Evolutionary conservation across 92 coral and sea anemone genomes (phyloP).

Genomic region (Zoanthus sansibaricus): DNA sequence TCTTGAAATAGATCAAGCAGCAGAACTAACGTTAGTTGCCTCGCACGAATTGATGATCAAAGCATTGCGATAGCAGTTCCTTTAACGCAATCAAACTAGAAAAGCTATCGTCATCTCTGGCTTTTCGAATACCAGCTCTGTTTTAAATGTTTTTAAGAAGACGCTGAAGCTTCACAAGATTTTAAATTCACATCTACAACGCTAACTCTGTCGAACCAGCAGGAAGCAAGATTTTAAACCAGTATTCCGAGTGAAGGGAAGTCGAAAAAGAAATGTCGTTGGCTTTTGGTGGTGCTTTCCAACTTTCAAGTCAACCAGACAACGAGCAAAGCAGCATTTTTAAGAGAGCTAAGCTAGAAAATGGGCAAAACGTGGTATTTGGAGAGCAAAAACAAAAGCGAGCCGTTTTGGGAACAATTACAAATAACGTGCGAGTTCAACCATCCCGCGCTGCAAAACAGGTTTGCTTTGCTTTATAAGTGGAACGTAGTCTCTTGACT

Average conservation of each 20-base stretch:
- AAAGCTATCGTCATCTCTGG: background rate
- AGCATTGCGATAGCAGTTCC: conserved; percentile 48
- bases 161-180: background rate
- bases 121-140: conserved; percentile 20
- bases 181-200: background rate
- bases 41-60: conserved; percentile 63
- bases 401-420: conserved; percentile 95
- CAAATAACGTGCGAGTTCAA: conserved; percentile 97
- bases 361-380: conserved; percentile 71
- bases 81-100: conserved; percentile 43
- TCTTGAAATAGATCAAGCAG: conserved; percentile 83
- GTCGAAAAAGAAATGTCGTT: conserved; percentile 77
- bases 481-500: background rate
- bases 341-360: conserved; percentile 86
- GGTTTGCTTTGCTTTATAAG: conserved; percentile 28
- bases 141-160: conserved; percentile 10
- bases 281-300: conserved; percentile 85
- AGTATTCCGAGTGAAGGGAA: conserved; percentile 2
- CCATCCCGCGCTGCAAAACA: conserved; percentile 97
- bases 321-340: conserved; percentile 74
- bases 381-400: conserved; percentile 83
- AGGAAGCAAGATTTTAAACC: background rate
- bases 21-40: conserved; percentile 77
- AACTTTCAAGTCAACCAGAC: conserved; percentile 72
- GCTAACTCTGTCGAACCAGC: background rate